A percentile compares a stretch with the other conserved stretches of the same genome.
phyloP scores from a whole-genome alignment of 2,888 invertebrate genomes.

The Dicycla oo region DNA sequence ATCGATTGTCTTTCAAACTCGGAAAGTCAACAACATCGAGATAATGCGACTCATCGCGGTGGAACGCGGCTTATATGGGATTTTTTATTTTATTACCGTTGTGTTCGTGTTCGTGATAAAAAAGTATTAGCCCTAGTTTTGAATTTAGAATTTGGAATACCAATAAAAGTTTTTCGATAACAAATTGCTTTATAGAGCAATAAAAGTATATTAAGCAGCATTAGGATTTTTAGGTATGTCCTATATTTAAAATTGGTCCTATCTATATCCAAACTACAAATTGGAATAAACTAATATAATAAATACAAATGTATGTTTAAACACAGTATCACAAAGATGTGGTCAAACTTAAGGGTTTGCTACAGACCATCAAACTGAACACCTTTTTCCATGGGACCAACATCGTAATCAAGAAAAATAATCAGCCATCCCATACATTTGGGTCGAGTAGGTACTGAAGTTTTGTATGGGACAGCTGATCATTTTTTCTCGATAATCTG shows the following conservation, averaged over 20 bases:
- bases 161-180: conserved; percentile 8
- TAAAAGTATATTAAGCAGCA: neutral
- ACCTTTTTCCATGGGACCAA: too few species aligned
- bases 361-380: too few species aligned
- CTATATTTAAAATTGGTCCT: too few species aligned
- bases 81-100: conserved; percentile 37
- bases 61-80: conserved; percentile 35
- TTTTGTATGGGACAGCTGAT: too few species aligned
- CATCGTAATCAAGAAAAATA: too few species aligned
- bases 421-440: too few species aligned
- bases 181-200: neutral
- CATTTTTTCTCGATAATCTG: too few species aligned
- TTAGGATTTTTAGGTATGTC: neutral
- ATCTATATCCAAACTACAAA: neutral
- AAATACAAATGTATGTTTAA: too few species aligned
- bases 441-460: too few species aligned
- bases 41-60: conserved; percentile 42
- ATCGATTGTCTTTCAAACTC: conserved; percentile 51
- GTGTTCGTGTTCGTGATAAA: conserved; percentile 22
- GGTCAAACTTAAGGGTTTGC: too few species aligned
- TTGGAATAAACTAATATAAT: neutral
- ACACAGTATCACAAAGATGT: too few species aligned
- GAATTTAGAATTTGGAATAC: conserved; percentile 28
- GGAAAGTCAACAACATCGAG: conserved; percentile 47
- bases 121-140: conserved; percentile 31